phyloP scores from a whole-genome alignment of 2,113 vertebrate genomes.

The Myrmecophaga tridactyla region DNA sequence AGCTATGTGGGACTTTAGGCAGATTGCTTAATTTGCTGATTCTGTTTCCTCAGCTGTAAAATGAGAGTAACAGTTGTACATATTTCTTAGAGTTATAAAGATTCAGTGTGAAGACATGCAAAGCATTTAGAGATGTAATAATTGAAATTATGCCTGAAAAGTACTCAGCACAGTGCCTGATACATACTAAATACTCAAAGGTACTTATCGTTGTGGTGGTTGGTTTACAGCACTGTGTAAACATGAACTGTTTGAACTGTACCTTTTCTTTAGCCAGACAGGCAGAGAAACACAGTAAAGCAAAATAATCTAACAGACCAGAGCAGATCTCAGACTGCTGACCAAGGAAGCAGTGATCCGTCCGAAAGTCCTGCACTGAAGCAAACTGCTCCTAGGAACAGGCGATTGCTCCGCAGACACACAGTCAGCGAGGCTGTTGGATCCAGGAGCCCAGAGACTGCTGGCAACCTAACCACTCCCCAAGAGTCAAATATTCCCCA shows the following conservation, averaged over 20 bases:
- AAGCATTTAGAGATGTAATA: neutral
- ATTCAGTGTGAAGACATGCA: neutral
- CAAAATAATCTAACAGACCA: constrained; percentile 81
- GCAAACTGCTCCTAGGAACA: constrained; percentile 37
- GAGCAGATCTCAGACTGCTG: constrained; percentile 35
- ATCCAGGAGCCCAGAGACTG: neutral
- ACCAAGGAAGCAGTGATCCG: neutral
- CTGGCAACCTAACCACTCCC: neutral
- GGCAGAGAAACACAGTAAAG: constrained; percentile 80
- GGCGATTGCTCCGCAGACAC: constrained; percentile 83
- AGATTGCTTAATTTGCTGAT: neutral
- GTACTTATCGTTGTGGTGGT: neutral
- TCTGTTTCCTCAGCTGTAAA: neutral
- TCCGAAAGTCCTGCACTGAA: neutral
- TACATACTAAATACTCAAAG: too few relatives aligned
- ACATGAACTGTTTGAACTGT: neutral
- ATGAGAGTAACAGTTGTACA: too few relatives aligned
- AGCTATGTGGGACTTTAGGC: neutral
- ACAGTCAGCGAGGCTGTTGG: constrained; percentile 70
- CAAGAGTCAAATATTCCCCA: constrained; percentile 20
- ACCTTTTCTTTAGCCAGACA: constrained; percentile 78
- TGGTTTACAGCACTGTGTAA: neutral
- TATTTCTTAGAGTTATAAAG: neutral
- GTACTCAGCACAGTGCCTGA: neutral
- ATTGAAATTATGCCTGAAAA: neutral